A percentile compares a stretch with the other conserved stretches of the same genome.
These are phyloP conservation scores for Pica pica DNA, from an alignment of 2,113 vertebrate species.

Conservation along the genomic window DNA sequence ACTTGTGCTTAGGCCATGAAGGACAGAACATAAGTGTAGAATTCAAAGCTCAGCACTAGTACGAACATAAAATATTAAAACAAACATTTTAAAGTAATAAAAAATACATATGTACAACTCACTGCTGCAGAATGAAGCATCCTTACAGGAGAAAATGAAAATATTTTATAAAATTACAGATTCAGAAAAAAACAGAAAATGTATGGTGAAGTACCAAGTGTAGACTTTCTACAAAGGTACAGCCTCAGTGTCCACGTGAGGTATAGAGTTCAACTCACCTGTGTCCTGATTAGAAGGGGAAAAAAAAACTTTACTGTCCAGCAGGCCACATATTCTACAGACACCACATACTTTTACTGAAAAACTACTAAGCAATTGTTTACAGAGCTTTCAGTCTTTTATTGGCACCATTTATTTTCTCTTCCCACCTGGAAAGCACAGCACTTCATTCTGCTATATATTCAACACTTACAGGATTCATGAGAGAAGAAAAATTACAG, in stretches of 20 bases:
- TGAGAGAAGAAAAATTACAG: neutral
- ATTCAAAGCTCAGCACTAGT: conserved; percentile 59
- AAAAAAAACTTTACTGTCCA: neutral
- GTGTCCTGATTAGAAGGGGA: neutral
- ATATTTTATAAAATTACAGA: neutral
- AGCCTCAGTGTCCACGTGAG: neutral
- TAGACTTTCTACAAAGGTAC: neutral
- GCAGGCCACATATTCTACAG: neutral
- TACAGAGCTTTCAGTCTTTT: neutral
- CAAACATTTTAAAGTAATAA: conserved; percentile 61
- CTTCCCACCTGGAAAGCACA: neutral
- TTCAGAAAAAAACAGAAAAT: neutral
- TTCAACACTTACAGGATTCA: neutral
- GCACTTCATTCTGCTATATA: neutral
- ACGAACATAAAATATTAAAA: conserved; percentile 69
- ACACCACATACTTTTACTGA: neutral
- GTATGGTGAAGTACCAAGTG: neutral
- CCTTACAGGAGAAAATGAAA: conserved; percentile 35
- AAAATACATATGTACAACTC: conserved; percentile 64
- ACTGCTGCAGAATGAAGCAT: conserved; percentile 53
- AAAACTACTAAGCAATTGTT: neutral
- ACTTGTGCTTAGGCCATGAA: conserved; percentile 14
- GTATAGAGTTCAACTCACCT: neutral
- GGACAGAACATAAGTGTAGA: neutral
- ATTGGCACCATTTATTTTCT: neutral